Conservation (phyloP, 2,797 vertebrate species). For the Neomorphus geoffroyi region DNA sequence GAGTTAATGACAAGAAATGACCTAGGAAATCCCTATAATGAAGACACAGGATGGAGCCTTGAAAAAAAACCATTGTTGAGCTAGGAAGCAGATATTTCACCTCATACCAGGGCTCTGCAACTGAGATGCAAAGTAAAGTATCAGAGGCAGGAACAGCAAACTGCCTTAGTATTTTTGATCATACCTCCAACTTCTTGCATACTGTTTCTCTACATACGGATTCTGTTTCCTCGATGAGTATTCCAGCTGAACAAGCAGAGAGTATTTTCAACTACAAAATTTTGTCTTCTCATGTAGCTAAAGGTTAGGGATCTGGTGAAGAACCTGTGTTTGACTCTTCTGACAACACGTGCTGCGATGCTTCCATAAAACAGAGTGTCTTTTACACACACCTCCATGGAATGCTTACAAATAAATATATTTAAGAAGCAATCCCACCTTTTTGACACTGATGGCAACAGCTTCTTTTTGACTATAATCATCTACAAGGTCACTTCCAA, state of each 20-base stretch:
- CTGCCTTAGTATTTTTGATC: neutral
- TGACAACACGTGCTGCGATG: neutral
- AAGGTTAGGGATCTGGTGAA: neutral
- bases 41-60: neutral
- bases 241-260: neutral
- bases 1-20: neutral
- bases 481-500: constrained; percentile 84
- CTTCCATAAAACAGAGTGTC: neutral
- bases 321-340: neutral
- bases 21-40: neutral
- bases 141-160: neutral
- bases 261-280: neutral
- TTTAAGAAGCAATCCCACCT: constrained; percentile 74
- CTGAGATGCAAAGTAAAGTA: neutral
- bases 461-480: constrained; percentile 88
- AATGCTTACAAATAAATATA: neutral
- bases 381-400: neutral
- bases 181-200: neutral
- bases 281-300: neutral
- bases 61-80: neutral
- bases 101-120: neutral
- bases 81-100: neutral
- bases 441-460: constrained; percentile 87
- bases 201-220: neutral
- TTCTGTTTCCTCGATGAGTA: neutral